These are phyloP conservation scores for Rhinolophus sinicus DNA, from an alignment of 2,113 vertebrate species.

Conservation along the genomic window DNA sequence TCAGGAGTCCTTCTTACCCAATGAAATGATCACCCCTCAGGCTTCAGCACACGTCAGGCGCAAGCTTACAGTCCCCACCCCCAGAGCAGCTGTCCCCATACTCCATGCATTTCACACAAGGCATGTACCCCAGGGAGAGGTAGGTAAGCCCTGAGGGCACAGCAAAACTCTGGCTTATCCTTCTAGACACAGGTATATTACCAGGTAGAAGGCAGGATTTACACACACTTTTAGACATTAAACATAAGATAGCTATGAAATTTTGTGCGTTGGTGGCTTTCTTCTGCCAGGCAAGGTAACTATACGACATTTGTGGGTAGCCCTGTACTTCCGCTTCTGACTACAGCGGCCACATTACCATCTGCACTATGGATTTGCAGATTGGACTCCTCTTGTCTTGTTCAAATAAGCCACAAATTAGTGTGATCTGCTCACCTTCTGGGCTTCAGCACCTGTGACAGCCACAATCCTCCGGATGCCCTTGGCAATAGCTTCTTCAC, in stretches of 20 bases:
- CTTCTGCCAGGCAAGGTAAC: background rate
- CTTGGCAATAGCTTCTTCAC: slow-evolving; percentile 98
- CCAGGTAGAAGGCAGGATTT: background rate
- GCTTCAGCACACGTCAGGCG: background rate
- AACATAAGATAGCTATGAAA: background rate
- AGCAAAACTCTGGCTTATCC: background rate
- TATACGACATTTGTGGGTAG: too few species aligned
- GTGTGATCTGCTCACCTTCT: slow-evolving; percentile 89
- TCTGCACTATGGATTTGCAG: background rate
- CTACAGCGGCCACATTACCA: background rate
- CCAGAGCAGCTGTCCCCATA: background rate
- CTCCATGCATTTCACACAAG: background rate
- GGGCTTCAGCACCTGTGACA: slow-evolving; percentile 94
- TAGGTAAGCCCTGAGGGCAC: background rate
- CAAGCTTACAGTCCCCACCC: background rate
- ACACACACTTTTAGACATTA: background rate
- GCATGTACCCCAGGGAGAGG: background rate
- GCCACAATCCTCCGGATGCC: slow-evolving; percentile 98
- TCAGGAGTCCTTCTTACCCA: too few species aligned
- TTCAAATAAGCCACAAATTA: background rate
- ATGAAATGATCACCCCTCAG: background rate
- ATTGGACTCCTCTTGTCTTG: background rate
- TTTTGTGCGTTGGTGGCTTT: background rate
- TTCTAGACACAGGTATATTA: background rate
- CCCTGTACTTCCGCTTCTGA: background rate